Evolutionary conservation across 2,113 vertebrate genomes (phyloP), one percentile per base, ranked within the genome.

Genomic region (Notarius quadriscutis): DNA sequence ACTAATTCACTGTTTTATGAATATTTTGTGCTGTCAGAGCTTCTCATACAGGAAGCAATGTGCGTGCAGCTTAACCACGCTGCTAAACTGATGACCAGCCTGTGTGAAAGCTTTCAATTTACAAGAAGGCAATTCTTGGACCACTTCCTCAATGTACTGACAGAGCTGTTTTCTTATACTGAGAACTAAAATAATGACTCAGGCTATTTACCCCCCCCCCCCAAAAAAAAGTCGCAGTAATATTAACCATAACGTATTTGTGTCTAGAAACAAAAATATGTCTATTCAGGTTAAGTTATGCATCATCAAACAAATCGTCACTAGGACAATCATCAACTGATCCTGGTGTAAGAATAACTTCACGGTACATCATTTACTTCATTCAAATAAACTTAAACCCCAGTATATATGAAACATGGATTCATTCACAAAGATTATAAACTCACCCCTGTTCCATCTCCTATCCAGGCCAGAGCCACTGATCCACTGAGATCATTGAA

Each of bases 361-460:
- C 34, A 41, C 34, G 12, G 17, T 62, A 12, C 58, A 48, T 81
- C 30, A 0, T 0, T 62, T 11, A 62, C 18, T 1, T 62, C 18
- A 62, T 15, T 34, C 12, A 34, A 57, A 62, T 58, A 7, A 57
- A 30, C 12, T 18, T 27, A 55, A 57, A 79, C 15, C 22, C 8
- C 1, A 27, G 51, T 57, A 30, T 57, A 30, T 57, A 34, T 41
- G 22, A 22, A 60, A 81, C 17, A 34, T 22, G 30, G 5, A 60
- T 22, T 81, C 12, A 11, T 12, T 41, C 57, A 14, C 14, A 17
- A 84, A 55, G 53, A 22, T 58, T 12, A 84, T 22, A 71, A 7
- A 96, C 97, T 97, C 92, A 98, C 97, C 93, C 97, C 97, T 22
- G 96, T 96, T 92, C 95, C 95, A 90, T 97, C 97, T 88, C 97